These are phyloP conservation scores for Oostethus manadensis DNA, from an alignment of 2,113 vertebrate genomes.

Conservation along the genomic window DNA sequence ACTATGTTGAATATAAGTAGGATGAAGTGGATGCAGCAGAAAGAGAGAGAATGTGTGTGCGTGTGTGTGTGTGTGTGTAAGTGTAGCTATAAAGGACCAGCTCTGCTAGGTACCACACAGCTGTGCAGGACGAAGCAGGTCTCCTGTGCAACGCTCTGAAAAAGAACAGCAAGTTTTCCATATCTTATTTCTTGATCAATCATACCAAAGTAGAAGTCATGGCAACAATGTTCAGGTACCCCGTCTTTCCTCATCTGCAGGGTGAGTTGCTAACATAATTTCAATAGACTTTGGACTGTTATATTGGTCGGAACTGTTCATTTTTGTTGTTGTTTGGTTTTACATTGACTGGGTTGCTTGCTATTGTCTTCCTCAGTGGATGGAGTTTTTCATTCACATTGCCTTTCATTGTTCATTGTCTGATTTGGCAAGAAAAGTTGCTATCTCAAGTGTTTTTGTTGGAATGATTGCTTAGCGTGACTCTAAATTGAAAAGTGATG, in stretches of 20 bases:
- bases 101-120: conserved; percentile 41
- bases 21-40: conserved; percentile 11
- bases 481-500: no score
- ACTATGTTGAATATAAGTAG: conserved; percentile 12
- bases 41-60: background rate
- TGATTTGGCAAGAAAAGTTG: no score
- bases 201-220: conserved; percentile 41
- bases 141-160: conserved; percentile 18
- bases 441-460: background rate
- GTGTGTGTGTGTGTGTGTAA: background rate
- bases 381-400: background rate
- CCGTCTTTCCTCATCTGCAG: conserved; percentile 67
- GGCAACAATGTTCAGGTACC: conserved; percentile 68
- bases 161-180: conserved; percentile 12
- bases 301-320: background rate
- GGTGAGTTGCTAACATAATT: conserved; percentile 58
- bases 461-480: no score
- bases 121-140: conserved; percentile 32
- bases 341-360: background rate
- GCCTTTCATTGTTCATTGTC: background rate
- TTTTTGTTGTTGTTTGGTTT: background rate
- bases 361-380: no score
- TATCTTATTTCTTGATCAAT: conserved; percentile 17
- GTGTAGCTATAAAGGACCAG: conserved; percentile 52
- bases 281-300: background rate